Evolutionary conservation across 1,140 invertebrate species (phyloP).

Genomic region (Linepithema humile): DNA sequence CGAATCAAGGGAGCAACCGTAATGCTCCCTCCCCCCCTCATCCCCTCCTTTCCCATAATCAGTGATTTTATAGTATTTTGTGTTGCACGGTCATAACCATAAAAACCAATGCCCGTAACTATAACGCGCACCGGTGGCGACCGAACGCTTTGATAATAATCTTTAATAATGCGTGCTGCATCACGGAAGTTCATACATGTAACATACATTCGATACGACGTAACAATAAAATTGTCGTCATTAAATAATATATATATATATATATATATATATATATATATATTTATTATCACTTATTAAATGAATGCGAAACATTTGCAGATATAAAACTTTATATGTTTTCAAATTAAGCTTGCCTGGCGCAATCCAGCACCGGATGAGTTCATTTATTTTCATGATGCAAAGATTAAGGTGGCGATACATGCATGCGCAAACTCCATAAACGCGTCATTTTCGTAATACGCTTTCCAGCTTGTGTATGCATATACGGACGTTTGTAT

Average conservation of each 20-base stretch:
- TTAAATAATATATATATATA: not conserved
- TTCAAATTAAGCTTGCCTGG: not conserved
- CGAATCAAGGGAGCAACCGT: constrained; percentile 51
- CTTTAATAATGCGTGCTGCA: not conserved
- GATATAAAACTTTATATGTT: not conserved
- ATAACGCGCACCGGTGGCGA: not conserved
- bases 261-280: too few relatives aligned
- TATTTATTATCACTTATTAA: too few relatives aligned
- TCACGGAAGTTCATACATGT: not conserved
- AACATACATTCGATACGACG: not conserved
- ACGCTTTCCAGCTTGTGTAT: not conserved
- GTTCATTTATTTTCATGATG: not conserved
- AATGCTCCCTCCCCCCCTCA: too few relatives aligned
- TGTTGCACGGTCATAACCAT: not conserved
- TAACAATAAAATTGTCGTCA: not conserved
- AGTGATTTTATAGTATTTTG: constrained; percentile 50
- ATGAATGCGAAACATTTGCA: not conserved
- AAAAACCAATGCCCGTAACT: not conserved
- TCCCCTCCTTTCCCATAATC: too few relatives aligned
- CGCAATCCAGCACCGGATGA: not conserved
- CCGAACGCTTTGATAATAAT: not conserved
- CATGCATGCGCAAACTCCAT: constrained; percentile 2
- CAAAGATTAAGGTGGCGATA: constrained; percentile 17
- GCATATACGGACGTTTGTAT: not conserved
- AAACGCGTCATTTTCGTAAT: constrained; percentile 28